Percentiles rank a stretch among this genome's conserved stretches.
Evolutionary conservation across 1,140 invertebrate species (phyloP).

Genomic region (Phenacoccus solenopsis): DNA sequence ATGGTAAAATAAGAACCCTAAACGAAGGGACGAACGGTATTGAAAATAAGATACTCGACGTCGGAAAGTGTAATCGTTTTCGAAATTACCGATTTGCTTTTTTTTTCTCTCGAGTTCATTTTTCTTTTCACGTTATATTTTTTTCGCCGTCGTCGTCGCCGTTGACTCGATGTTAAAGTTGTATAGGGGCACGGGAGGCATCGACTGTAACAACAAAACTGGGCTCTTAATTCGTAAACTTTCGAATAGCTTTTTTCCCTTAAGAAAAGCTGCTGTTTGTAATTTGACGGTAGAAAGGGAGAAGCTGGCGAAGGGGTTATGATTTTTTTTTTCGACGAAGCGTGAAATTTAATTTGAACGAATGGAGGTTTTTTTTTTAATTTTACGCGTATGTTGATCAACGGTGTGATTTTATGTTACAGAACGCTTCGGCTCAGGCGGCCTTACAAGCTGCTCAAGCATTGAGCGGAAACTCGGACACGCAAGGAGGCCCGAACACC

Average conservation of each 20-base stretch:
- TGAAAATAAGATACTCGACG: not conserved
- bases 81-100: not conserved
- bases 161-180: not conserved
- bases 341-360: too few relatives aligned
- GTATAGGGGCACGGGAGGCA: not conserved
- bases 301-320: too few relatives aligned
- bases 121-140: not conserved
- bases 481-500: conserved; percentile 84
- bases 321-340: too few relatives aligned
- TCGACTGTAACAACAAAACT: not conserved
- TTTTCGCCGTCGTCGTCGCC: not conserved
- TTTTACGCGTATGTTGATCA: not conserved
- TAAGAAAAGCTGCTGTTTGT: too few relatives aligned
- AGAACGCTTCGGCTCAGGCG: conserved; percentile 63
- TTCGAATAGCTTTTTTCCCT: not conserved
- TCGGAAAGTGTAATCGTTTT: not conserved
- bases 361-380: not conserved
- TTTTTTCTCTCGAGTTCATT: not conserved
- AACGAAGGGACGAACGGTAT: not conserved
- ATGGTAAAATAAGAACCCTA: too few relatives aligned
- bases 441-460: conserved; percentile 67
- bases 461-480: conserved; percentile 50
- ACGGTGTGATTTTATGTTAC: conserved; percentile 31
- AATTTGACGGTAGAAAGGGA: not conserved
- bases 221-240: too few relatives aligned